These are phyloP conservation scores for Caenorhabditis zanzibari DNA, from an alignment of 2,888 invertebrate genomes.

Conservation along the genomic window DNA sequence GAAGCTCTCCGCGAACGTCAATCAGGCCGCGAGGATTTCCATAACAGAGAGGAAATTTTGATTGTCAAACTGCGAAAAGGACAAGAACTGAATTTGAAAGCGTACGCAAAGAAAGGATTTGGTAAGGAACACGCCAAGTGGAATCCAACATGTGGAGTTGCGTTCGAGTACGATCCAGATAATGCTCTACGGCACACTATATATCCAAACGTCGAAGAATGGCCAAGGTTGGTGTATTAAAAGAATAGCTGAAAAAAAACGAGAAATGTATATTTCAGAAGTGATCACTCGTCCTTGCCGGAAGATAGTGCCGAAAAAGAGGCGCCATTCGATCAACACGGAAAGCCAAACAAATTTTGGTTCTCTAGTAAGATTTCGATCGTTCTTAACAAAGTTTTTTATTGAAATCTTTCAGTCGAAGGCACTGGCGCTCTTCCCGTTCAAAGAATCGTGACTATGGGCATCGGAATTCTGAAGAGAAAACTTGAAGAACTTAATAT, in stretches of 20 bases:
- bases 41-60: slow-evolving; percentile 86
- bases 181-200: slow-evolving; percentile 95
- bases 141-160: slow-evolving; percentile 99
- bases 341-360: slow-evolving; percentile 97
- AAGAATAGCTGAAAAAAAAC: slow-evolving; percentile 85
- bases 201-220: slow-evolving; percentile 80
- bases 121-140: slow-evolving; percentile 99
- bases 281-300: slow-evolving; percentile 53
- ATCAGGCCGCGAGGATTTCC: slow-evolving; percentile 29
- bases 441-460: slow-evolving; percentile 97
- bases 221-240: slow-evolving; percentile 88
- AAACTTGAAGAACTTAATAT: slow-evolving; percentile 94
- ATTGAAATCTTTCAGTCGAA: slow-evolving; percentile 87
- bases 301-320: slow-evolving; percentile 87
- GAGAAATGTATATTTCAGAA: slow-evolving; percentile 35
- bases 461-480: slow-evolving; percentile 93
- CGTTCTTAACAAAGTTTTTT: neutral
- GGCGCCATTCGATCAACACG: slow-evolving; percentile 94
- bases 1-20: slow-evolving; percentile 60
- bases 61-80: slow-evolving; percentile 90
- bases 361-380: slow-evolving; percentile 84
- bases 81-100: slow-evolving; percentile 94
- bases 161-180: slow-evolving; percentile 99
- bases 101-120: slow-evolving; percentile 96
- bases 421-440: slow-evolving; percentile 95